A percentile compares a stretch with the other conserved stretches of the same genome.
Evolutionary conservation across 2,113 vertebrate genomes (phyloP).

Genomic region (Mustela nigripes): DNA sequence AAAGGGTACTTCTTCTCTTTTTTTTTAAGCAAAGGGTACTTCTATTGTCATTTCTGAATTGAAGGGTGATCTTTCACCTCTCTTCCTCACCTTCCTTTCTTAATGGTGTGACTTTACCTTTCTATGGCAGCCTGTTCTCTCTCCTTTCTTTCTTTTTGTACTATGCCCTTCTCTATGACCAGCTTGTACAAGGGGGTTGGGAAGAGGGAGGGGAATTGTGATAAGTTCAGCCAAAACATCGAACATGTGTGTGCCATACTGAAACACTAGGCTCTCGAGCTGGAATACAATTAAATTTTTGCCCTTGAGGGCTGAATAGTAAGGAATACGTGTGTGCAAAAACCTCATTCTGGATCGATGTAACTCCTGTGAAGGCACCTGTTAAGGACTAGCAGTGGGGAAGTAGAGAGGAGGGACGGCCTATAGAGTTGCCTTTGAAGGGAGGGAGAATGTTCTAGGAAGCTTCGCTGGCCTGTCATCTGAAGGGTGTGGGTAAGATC

Average conservation of each 20-base stretch:
- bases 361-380: background rate
- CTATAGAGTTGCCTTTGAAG: background rate
- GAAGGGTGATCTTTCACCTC: background rate
- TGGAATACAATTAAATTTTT: background rate
- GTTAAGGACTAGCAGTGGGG: background rate
- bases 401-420: background rate
- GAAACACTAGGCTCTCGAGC: background rate
- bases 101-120: background rate
- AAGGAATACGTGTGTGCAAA: background rate
- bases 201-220: background rate
- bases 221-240: background rate
- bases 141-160: background rate
- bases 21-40: background rate
- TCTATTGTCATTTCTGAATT: background rate
- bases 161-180: background rate
- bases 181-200: background rate
- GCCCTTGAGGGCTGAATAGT: background rate
- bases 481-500: background rate
- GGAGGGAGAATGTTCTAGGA: background rate
- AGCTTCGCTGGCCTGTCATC: background rate
- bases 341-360: background rate
- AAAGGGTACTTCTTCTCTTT: background rate
- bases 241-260: background rate
- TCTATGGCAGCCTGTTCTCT: background rate
- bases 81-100: background rate